These are phyloP conservation scores for Drosophila sp. DNA, from an alignment of 1,140 invertebrate species.

Conservation along the genomic window DNA sequence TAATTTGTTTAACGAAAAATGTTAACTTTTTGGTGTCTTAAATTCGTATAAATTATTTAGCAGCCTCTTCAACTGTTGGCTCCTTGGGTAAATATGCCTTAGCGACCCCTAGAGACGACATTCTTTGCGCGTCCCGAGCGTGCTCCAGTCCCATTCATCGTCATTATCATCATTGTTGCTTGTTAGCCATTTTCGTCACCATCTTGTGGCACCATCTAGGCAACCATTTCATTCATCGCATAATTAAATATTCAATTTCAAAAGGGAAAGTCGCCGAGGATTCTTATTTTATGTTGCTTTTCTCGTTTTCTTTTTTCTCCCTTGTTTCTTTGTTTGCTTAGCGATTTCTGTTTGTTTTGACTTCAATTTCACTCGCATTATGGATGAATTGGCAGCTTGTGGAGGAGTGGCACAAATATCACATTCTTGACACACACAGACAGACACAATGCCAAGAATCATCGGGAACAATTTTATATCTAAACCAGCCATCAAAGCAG, in stretches of 20 bases:
- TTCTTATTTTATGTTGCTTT: slow-evolving; percentile 50
- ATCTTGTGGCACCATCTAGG: slow-evolving; percentile 38
- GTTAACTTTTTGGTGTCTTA: slow-evolving; percentile 27
- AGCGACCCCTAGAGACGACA: slow-evolving; percentile 29
- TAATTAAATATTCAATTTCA: slow-evolving; percentile 80
- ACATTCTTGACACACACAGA: slow-evolving; percentile 8
- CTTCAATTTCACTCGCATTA: slow-evolving; percentile 71
- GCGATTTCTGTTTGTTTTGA: slow-evolving; percentile 62
- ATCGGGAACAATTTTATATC: slow-evolving; percentile 40
- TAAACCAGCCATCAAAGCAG: slow-evolving; percentile 30
- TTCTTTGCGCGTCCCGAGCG: not conserved
- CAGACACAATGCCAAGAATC: slow-evolving; percentile 55
- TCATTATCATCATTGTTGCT: slow-evolving; percentile 28
- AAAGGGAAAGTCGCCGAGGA: slow-evolving; percentile 30
- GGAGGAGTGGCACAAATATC: slow-evolving; percentile 7
- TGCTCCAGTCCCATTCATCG: slow-evolving; percentile 14
- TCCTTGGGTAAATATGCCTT: slow-evolving; percentile 32
- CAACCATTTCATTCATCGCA: slow-evolving; percentile 67
- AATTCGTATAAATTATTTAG: slow-evolving; percentile 77
- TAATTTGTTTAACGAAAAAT: not conserved
- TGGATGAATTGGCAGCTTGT: slow-evolving; percentile 39
- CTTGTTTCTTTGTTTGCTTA: slow-evolving; percentile 31
- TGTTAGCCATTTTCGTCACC: slow-evolving; percentile 66
- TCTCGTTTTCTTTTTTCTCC: slow-evolving; percentile 30
- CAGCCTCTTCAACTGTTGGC: slow-evolving; percentile 47